These are phyloP conservation scores for Pavo muticus DNA, from an alignment of 2,113 vertebrate genomes.

Conservation along the genomic window DNA sequence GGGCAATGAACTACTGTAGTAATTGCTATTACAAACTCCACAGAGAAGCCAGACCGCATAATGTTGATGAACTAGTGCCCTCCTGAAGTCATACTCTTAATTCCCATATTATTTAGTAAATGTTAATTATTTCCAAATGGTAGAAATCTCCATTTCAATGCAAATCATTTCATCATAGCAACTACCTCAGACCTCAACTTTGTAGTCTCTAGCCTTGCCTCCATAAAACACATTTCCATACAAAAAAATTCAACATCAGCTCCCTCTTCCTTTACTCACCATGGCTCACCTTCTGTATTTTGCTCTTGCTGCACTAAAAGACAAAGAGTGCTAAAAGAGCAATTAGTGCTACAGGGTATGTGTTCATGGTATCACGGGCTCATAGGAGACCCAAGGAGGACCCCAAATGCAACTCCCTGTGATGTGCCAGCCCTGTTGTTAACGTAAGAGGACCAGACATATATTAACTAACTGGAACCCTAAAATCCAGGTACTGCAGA, in stretches of 20 bases:
- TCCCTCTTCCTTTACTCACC: not conserved
- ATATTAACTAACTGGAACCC: not conserved
- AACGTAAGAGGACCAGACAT: not conserved
- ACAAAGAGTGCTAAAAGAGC: not conserved
- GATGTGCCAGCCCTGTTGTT: not conserved
- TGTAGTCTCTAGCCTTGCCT: not conserved
- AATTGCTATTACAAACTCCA: conserved; percentile 3
- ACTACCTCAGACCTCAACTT: not conserved
- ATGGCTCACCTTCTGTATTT: not conserved
- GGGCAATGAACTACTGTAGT: conserved; percentile 9
- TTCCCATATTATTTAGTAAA: conserved; percentile 50
- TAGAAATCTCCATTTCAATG: not conserved
- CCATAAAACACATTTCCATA: not conserved
- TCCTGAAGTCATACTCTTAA: not conserved
- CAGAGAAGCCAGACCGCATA: conserved; percentile 5
- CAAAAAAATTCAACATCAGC: not conserved
- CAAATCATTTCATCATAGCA: not conserved
- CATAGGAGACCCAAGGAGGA: not conserved
- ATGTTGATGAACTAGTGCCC: conserved; percentile 1
- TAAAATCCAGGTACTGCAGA: not conserved
- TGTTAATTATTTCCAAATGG: not conserved
- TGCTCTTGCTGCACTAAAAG: not conserved
- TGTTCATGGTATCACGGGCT: not conserved
- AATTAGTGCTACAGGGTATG: not conserved
- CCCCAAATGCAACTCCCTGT: not conserved